phyloP scores from a whole-genome alignment of 2,888 invertebrate genomes.

The Monopis laevigella region DNA sequence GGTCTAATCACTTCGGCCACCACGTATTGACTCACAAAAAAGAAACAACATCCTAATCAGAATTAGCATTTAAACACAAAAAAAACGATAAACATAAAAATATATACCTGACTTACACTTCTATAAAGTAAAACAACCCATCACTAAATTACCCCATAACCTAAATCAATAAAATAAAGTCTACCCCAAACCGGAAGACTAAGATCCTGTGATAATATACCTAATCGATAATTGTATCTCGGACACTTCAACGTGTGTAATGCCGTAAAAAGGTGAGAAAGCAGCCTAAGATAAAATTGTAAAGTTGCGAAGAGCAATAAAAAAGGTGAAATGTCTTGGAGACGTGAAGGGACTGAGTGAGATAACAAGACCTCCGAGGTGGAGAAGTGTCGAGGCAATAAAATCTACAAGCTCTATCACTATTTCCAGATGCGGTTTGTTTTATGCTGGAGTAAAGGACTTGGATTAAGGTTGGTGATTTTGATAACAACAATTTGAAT shows the following conservation, averaged over 20 bases:
- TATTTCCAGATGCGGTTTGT: no score
- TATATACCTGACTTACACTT: no score
- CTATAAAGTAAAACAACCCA: not conserved
- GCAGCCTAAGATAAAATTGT: conserved; percentile 56
- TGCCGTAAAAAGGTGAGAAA: conserved; percentile 66
- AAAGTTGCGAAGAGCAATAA: conserved; percentile 61
- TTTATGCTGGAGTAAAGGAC: no score
- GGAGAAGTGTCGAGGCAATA: no score
- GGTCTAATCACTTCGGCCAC: no score
- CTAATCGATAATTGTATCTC: conserved; percentile 67
- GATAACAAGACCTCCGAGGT: conserved; percentile 63
- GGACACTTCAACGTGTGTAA: conserved; percentile 60
- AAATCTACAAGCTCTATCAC: no score
- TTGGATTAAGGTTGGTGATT: no score
- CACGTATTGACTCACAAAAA: no score
- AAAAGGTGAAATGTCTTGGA: conserved; percentile 66
- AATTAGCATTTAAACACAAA: no score
- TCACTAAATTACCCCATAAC: conserved; percentile 35
- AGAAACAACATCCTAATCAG: no score
- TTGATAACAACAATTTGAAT: no score
- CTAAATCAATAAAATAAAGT: conserved; percentile 9
- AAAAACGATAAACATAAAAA: no score
- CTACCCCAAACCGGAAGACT: conserved; percentile 51
- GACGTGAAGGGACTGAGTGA: conserved; percentile 49
- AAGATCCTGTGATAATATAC: conserved; percentile 60